Evolutionary conservation across 2,797 vertebrate species (phyloP).

Genomic region (Muscicapa striata): DNA sequence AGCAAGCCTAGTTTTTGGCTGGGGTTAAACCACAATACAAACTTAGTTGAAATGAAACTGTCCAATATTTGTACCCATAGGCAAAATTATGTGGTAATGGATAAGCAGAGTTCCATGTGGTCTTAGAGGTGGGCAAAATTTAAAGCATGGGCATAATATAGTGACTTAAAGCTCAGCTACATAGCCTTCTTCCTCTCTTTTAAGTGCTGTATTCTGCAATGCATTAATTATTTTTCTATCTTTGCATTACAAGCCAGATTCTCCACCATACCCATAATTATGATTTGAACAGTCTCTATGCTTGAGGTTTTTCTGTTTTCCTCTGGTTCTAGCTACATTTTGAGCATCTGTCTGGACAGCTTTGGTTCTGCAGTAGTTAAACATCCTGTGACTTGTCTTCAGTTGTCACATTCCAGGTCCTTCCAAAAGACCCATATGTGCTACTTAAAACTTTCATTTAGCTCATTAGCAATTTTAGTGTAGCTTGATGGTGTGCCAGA

Average conservation of each 20-base stretch:
- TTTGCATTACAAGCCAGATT: neutral
- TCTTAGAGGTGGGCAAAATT: neutral
- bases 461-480: constrained; percentile 40
- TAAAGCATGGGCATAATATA: neutral
- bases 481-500: constrained; percentile 41
- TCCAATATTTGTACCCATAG: neutral
- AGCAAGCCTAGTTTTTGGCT: neutral
- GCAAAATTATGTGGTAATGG: neutral
- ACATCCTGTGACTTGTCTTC: constrained; percentile 2
- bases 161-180: neutral
- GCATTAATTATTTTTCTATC: neutral
- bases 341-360: neutral
- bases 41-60: neutral
- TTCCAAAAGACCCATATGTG: neutral
- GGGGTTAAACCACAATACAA: neutral
- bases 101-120: neutral
- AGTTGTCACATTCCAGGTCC: neutral
- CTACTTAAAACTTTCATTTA: constrained; percentile 51
- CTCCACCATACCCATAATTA: neutral
- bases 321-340: neutral
- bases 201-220: neutral
- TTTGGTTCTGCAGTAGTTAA: neutral
- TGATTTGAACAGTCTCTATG: neutral
- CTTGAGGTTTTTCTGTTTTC: neutral
- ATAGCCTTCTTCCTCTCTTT: neutral